Evolutionary conservation across 2,113 vertebrate genomes (phyloP).

Genomic region (Perca fluviatilis): DNA sequence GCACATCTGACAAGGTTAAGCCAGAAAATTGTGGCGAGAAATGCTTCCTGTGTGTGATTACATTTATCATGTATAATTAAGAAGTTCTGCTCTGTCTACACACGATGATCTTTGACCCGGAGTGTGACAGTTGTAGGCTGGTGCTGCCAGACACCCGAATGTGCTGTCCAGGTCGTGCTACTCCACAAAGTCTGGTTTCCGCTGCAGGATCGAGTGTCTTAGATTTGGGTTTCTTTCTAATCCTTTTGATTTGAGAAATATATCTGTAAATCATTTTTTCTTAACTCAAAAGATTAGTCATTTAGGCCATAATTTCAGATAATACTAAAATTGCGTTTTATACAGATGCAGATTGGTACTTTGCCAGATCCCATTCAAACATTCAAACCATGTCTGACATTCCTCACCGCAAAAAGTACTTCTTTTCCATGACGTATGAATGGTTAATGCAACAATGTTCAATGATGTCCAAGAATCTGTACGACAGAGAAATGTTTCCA

Average conservation of each 20-base stretch:
- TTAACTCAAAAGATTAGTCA: neutral
- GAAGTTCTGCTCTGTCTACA: slow-evolving; percentile 78
- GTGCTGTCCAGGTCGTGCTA: slow-evolving; percentile 55
- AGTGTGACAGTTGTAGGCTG: slow-evolving; percentile 70
- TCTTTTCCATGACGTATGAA: neutral
- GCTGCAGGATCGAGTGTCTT: slow-evolving; percentile 27
- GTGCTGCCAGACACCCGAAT: slow-evolving; percentile 69
- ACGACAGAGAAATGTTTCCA: neutral
- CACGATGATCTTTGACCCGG: slow-evolving; percentile 72
- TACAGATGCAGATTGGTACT: neutral
- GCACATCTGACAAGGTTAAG: slow-evolving; percentile 87
- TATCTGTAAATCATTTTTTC: neutral
- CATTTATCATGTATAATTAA: slow-evolving; percentile 82
- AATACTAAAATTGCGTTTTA: neutral
- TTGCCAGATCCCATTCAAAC: neutral
- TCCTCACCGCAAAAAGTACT: neutral
- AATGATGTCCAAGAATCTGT: neutral
- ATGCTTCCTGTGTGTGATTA: slow-evolving; percentile 79
- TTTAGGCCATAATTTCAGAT: neutral
- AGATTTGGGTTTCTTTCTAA: slow-evolving; percentile 12
- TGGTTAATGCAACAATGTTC: neutral
- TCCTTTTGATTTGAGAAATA: slow-evolving; percentile 16
- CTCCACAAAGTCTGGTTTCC: slow-evolving; percentile 52
- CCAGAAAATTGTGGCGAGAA: slow-evolving; percentile 72
- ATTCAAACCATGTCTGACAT: neutral